Evolutionary conservation across 1,140 invertebrate species (phyloP).

Genomic region (Lasaia peninsularis): DNA sequence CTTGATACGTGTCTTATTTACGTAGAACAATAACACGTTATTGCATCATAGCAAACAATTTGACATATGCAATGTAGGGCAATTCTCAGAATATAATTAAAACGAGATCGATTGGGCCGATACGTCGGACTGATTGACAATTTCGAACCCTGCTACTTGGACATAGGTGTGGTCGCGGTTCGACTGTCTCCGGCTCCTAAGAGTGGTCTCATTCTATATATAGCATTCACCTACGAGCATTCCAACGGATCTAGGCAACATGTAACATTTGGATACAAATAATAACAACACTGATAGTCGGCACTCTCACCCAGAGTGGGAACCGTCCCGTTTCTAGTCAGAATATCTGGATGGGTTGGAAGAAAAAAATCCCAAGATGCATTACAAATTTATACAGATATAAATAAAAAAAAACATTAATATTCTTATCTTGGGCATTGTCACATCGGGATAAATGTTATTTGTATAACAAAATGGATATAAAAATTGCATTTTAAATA

Average conservation of each 20-base stretch:
- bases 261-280: constrained; percentile 57
- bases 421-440: neutral
- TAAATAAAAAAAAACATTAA: neutral
- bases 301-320: constrained; percentile 84
- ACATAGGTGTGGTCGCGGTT: constrained; percentile 20
- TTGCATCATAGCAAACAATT: neutral
- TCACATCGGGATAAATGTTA: neutral
- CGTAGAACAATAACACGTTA: neutral
- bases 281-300: constrained; percentile 73
- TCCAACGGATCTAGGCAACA: constrained; percentile 71
- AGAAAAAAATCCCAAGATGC: constrained; percentile 64
- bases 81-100: neutral
- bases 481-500: neutral
- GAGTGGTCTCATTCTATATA: constrained; percentile 61
- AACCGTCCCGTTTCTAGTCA: constrained; percentile 85
- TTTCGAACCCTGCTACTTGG: constrained; percentile 4
- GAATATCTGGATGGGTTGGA: constrained; percentile 81
- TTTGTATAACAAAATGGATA: neutral
- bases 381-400: constrained; percentile 39
- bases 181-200: constrained; percentile 57
- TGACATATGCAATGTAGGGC: neutral
- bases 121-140: neutral
- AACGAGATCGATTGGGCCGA: neutral
- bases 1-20: no score
- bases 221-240: constrained; percentile 73